phyloP scores from a whole-genome alignment of 2,113 vertebrate species.

The Oophaga pumilio region DNA sequence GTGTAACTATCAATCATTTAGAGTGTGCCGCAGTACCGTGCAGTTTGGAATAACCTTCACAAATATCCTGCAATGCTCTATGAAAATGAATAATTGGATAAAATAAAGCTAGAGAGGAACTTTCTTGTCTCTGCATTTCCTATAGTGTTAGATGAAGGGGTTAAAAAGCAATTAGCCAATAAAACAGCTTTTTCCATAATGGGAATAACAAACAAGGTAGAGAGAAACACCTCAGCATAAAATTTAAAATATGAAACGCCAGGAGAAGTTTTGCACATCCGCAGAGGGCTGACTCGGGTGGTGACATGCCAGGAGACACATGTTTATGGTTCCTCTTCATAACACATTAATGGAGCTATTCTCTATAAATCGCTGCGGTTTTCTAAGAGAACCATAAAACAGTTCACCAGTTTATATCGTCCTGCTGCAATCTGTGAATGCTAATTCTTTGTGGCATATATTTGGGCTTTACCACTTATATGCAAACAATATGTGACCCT shows the following conservation, averaged over 20 bases:
- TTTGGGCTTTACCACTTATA: neutral
- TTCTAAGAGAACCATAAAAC: too few species aligned
- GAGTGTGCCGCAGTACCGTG: conserved; percentile 35
- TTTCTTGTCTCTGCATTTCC: neutral
- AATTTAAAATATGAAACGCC: neutral
- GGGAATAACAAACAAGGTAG: neutral
- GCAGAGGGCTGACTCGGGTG: neutral
- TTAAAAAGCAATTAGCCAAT: neutral
- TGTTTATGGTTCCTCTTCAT: neutral
- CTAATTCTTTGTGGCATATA: neutral
- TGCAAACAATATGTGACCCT: neutral
- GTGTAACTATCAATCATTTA: conserved; percentile 26
- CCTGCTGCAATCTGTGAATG: neutral
- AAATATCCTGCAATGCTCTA: conserved; percentile 4
- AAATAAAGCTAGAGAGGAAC: neutral
- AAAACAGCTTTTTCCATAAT: neutral
- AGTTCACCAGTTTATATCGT: too few species aligned
- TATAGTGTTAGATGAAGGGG: neutral
- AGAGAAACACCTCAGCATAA: neutral
- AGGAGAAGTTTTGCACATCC: neutral
- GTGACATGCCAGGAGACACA: neutral
- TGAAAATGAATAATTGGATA: conserved; percentile 34
- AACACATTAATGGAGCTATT: neutral
- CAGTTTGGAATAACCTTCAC: conserved; percentile 26
- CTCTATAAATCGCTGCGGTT: neutral